Base-by-base conservation (phyloP, 2,113 vertebrate species). In the Pipa parva region DNA sequence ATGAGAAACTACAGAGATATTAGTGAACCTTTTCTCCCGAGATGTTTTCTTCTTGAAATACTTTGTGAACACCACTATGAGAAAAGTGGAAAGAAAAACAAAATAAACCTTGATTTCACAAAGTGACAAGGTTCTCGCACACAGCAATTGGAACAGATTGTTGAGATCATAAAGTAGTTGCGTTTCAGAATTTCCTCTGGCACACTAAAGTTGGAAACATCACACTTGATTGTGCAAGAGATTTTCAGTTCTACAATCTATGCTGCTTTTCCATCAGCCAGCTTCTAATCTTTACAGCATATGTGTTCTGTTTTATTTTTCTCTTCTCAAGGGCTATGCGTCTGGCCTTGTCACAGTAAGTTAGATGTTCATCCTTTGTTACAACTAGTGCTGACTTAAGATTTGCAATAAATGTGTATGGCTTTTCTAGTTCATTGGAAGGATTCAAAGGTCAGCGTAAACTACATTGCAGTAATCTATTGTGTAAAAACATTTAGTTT, bases 361-460 rank as follows among this genome's bases (percentile, higher is more conserved):
- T 74, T 63, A 62, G 8, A 20, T 15, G 68, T 72, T 33, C 51
- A 13, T 1, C 68, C 46, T 20, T 72, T 26, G 37, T 24, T 17
- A 37, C 55, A 55, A 9, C 0, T 33, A 48, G 27, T 17, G 17
- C 25, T 18, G 12, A 36, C 13, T n/a, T 58, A 21, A 12, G 7
- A 15, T 15, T n/a, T 18, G 20, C 21, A 26, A 18, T n/a, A 15
- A 22, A 28, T 51, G 31, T 52, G 31, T 21, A n/a, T 31, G 50
- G 20, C 31, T 9, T 55, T 37, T 75, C 36, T 26, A 75, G 73
- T 72, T 62, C 75, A 65, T 71, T 57, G 39, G 70, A 62, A 64
- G 73, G n/a, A 17, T 21, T 17, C 26, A 17, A 8, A 37, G 20
- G 45, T 59, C 45, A 25, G 25, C 4, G 13, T n/a, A 42, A 17